Evolutionary conservation across 2,888 invertebrate species (phyloP), one percentile per base, ranked within the genome.

Genomic region (Microctonus brassicae): DNA sequence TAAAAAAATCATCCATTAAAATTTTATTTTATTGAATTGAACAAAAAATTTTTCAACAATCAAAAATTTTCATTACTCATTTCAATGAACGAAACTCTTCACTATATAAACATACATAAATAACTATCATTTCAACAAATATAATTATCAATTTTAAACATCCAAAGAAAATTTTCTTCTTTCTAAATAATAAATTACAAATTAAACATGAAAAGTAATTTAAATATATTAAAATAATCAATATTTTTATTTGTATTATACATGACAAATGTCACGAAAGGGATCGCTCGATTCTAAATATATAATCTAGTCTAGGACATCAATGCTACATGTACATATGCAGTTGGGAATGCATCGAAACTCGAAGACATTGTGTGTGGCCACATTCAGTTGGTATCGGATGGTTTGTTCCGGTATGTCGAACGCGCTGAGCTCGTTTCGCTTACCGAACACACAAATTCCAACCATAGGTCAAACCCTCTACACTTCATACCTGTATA

Each of bases 371-470:
- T 33, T 52, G 52, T 64, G 63, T 47, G 17, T 47, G n/a, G 17
- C 17, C 20, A 24, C 42, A 42, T 60, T 10, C 34, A 34, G n/a
- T 33, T 60, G 13, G 22, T 20, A 36, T 60, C 34, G 34, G 47
- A 47, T 47, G 47, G 58, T 58, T 58, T 29, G 29, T 64, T 64
- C 63, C 63, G 63, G 63, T 64, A 64, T 64, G 63, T 64, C 52
- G 39, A 42, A 64, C 63, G 17, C 33, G 47, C 33, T 13, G 20
- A 64, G 52, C 52, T 20, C 60, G 33, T 60, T 60, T 22, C 60
- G 34, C 60, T 34, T 36, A 60, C 60, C 22, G 34, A 60, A 20
- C 33, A 20, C 34, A 60, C 60, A 36, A 60, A 60, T 60, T 60
- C 60, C 60, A 17, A 60, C 33, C 34, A 60, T 33, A 29, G 20